Evolutionary conservation across 2,888 invertebrate genomes (phyloP).

Genomic region (Crossocerus cetratus): DNA sequence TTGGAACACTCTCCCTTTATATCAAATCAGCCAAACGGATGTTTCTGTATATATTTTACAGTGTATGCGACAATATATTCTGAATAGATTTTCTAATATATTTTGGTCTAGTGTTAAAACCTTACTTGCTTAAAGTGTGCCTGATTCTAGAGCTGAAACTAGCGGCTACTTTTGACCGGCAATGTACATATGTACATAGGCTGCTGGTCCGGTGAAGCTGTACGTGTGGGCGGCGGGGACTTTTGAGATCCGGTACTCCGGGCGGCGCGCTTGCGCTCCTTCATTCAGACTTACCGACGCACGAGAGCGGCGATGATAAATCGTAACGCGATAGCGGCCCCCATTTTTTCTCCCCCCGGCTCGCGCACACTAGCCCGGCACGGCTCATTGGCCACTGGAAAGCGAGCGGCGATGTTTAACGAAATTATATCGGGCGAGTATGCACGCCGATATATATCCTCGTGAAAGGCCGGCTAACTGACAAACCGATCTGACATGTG

Average conservation of each 20-base stretch:
- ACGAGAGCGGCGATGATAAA: constrained; percentile 14
- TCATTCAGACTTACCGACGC: constrained; percentile 25
- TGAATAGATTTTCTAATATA: too few species aligned
- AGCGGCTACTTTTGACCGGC: too few species aligned
- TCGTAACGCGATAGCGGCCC: constrained; percentile 19
- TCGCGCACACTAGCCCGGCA: too few species aligned
- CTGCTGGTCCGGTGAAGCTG: too few species aligned
- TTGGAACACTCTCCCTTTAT: too few species aligned
- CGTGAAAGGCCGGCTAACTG: not conserved
- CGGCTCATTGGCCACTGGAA: constrained; percentile 1
- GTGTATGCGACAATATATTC: too few species aligned
- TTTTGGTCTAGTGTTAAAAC: too few species aligned
- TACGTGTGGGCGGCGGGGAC: constrained; percentile 2
- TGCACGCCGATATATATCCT: not conserved
- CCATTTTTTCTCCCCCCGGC: not conserved
- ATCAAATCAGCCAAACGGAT: too few species aligned
- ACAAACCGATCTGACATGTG: not conserved
- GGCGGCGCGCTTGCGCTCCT: constrained; percentile 25
- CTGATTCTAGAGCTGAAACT: too few species aligned
- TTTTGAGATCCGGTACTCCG: constrained; percentile 30
- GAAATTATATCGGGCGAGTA: not conserved
- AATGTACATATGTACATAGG: too few species aligned
- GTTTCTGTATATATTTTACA: too few species aligned
- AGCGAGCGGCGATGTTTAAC: not conserved
- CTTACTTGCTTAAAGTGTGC: too few species aligned